Conservation (phyloP, 2,797 vertebrate genomes). For the Hippopotamyrus pictus region DNA sequence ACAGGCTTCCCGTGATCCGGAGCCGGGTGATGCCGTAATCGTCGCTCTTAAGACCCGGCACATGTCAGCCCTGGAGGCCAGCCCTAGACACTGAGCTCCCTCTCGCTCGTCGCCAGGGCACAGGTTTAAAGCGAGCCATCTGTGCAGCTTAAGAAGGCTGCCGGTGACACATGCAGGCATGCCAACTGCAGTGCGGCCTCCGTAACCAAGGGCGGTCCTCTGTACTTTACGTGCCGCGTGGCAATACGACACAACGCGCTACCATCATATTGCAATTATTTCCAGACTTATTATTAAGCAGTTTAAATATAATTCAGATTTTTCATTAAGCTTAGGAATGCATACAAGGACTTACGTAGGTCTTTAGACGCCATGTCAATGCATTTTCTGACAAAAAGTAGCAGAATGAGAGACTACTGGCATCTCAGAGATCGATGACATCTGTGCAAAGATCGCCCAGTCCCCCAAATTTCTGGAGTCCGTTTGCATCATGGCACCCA, state of each 20-base stretch:
- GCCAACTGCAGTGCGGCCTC: not conserved
- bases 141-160: constrained; percentile 4
- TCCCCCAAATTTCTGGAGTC: not conserved
- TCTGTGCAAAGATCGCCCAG: not conserved
- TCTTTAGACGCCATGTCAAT: not conserved
- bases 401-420: not conserved
- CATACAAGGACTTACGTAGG: not conserved
- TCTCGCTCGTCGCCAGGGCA: not conserved
- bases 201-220: not conserved
- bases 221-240: not conserved
- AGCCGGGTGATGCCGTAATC: constrained; percentile 18
- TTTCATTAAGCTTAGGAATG: not conserved
- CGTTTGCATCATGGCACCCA: not conserved
- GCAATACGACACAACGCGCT: not conserved
- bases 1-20: constrained; percentile 7
- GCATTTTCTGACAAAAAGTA: not conserved
- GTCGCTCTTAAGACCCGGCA: constrained; percentile 21
- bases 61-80: constrained; percentile 19
- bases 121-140: constrained; percentile 14
- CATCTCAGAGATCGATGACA: not conserved
- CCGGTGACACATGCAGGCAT: not conserved
- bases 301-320: not conserved
- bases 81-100: constrained; percentile 5
- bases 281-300: not conserved
- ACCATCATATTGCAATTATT: not conserved